These are phyloP conservation scores for Anneissia japonica DNA, from an alignment of 35 echinoderm and acorn worm genomes.

Conservation along the genomic window DNA sequence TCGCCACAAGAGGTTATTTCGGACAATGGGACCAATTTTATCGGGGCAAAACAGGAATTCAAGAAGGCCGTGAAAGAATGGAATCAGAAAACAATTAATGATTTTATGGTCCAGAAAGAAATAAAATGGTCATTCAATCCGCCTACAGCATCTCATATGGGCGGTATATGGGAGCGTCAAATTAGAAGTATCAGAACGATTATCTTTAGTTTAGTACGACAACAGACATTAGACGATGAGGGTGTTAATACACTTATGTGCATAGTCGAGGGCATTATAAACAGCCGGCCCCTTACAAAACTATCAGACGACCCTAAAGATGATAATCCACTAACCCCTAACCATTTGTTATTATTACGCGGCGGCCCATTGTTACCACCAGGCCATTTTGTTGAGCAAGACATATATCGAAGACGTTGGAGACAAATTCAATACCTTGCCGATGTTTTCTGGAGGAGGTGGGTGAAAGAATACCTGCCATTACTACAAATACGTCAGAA, in stretches of 20 bases:
- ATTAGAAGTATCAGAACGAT: slow-evolving; percentile 14
- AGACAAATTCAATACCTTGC: no score
- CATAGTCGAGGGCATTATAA: slow-evolving; percentile 37
- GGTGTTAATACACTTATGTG: slow-evolving; percentile 36
- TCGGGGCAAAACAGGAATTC: slow-evolving; percentile 36
- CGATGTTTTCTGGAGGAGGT: no score
- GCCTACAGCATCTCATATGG: slow-evolving; percentile 36
- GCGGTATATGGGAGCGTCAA: slow-evolving; percentile 15
- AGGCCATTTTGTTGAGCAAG: slow-evolving; percentile 1
- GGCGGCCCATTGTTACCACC: background rate
- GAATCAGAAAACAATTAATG: slow-evolving; percentile 30
- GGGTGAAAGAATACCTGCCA: no score
- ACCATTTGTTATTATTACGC: slow-evolving; percentile 31
- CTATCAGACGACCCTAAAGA: slow-evolving; percentile 43
- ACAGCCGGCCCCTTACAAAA: slow-evolving; percentile 36
- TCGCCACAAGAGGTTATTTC: slow-evolving; percentile 18
- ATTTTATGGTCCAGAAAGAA: slow-evolving; percentile 2
- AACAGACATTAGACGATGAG: slow-evolving; percentile 29
- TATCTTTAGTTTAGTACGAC: background rate
- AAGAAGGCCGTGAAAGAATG: background rate
- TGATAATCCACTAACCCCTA: slow-evolving; percentile 29
- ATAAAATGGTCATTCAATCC: slow-evolving; percentile 23
- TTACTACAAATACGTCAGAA: no score
- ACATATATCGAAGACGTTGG: no score
- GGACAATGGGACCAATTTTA: slow-evolving; percentile 65